Evolutionary conservation across 2,888 invertebrate species (phyloP).

Genomic region (Bombylius major): DNA sequence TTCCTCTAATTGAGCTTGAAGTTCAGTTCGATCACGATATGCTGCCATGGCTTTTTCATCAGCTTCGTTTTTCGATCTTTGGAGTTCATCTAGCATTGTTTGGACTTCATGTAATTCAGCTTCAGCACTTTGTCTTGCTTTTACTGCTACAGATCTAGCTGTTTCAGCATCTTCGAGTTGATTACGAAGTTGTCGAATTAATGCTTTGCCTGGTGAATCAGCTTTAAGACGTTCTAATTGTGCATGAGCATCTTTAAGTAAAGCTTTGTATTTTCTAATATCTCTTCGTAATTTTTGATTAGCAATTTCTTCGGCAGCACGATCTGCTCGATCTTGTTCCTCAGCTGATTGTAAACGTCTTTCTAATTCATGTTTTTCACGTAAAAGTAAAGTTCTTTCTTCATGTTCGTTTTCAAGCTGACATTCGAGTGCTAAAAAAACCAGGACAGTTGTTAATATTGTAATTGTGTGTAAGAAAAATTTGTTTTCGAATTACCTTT

Average conservation of each 20-base stretch:
- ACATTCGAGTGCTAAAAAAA: constrained; percentile 63
- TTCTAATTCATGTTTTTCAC: constrained; percentile 87
- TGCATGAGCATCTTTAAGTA: constrained; percentile 82
- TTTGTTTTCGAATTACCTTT: constrained; percentile 43
- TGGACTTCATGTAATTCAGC: constrained; percentile 75
- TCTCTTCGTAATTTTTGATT: constrained; percentile 70
- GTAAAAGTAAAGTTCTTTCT: constrained; percentile 69
- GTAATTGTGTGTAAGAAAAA: background rate
- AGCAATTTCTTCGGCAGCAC: constrained; percentile 56
- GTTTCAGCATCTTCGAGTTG: constrained; percentile 87
- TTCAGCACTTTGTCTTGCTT: constrained; percentile 75
- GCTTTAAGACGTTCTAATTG: constrained; percentile 81
- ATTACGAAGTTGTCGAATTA: constrained; percentile 64
- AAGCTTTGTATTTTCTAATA: constrained; percentile 75
- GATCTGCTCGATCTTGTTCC: constrained; percentile 60
- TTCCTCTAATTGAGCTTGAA: constrained; percentile 78
- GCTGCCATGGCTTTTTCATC: constrained; percentile 62
- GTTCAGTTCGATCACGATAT: constrained; percentile 65
- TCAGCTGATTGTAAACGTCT: constrained; percentile 66
- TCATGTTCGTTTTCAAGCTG: constrained; percentile 90
- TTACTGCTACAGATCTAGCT: constrained; percentile 68
- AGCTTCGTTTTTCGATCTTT: constrained; percentile 59
- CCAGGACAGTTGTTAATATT: background rate
- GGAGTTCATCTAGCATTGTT: constrained; percentile 69
- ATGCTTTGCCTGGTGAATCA: constrained; percentile 68